A percentile compares a stretch with the other conserved stretches of the same genome.
Conservation (phyloP, 1,140 invertebrate species). For the Medauroidea extradentata region DNA sequence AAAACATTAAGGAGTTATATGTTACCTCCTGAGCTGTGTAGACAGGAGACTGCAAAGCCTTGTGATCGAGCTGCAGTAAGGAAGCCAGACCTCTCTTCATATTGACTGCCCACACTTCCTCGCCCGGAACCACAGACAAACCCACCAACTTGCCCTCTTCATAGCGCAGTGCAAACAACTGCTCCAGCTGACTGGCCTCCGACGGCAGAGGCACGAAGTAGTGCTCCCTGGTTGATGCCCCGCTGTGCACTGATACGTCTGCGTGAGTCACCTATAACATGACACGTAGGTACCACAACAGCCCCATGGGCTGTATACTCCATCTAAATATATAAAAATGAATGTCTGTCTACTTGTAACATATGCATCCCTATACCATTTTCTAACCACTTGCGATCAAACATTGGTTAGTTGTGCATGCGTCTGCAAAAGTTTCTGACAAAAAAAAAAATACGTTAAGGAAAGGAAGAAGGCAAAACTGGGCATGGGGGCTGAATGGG, state of each 20-base stretch:
- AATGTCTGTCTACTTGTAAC: no score
- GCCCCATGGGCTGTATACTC: no score
- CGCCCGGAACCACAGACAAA: conserved; percentile 44
- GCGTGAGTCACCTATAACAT: conserved; percentile 33
- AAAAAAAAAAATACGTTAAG: no score
- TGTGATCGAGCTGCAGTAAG: conserved; percentile 53
- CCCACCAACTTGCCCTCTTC: conserved; percentile 40
- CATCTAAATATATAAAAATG: no score
- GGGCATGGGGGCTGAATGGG: no score
- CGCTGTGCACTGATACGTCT: conserved; percentile 37
- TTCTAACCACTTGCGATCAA: no score
- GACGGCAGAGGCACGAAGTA: conserved; percentile 16
- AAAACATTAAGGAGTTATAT: no score
- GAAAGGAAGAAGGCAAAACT: no score
- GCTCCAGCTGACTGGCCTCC: conserved; percentile 33
- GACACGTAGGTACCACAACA: no score
- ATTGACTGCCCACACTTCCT: conserved; percentile 60
- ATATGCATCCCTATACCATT: no score
- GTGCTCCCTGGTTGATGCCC: conserved; percentile 24
- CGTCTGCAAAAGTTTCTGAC: no score
- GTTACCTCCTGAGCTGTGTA: conserved; percentile 43
- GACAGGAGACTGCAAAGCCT: conserved; percentile 31
- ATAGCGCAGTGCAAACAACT: conserved; percentile 41
- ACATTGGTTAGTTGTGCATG: no score
- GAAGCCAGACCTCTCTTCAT: conserved; percentile 60